Evolutionary conservation across 2,113 vertebrate species (phyloP).

Genomic region (Cranoglanis bouderius): DNA sequence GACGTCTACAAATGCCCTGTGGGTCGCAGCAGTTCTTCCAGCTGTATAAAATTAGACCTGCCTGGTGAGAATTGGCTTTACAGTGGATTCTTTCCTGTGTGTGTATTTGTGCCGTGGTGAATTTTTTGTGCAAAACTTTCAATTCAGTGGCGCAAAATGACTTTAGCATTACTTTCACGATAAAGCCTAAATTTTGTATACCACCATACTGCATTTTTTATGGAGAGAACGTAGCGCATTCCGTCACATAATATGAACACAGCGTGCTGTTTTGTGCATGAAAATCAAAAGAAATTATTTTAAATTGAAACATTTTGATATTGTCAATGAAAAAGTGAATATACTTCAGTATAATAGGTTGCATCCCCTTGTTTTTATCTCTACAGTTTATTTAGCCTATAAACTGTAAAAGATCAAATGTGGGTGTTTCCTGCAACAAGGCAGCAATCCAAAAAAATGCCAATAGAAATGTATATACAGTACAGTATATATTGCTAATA

Average conservation of each 20-base stretch:
- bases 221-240: not conserved
- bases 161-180: not conserved
- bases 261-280: not conserved
- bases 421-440: not conserved
- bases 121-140: not conserved
- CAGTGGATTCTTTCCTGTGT: slow-evolving; percentile 11
- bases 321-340: not conserved
- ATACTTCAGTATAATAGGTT: not conserved
- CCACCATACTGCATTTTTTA: not conserved
- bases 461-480: not conserved
- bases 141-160: not conserved
- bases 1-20: slow-evolving; percentile 96
- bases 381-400: not conserved
- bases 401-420: not conserved
- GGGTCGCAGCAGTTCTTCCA: slow-evolving; percentile 63
- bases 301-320: not conserved
- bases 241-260: not conserved
- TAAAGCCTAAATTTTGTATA: not conserved
- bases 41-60: slow-evolving; percentile 84
- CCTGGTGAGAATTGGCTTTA: slow-evolving; percentile 76
- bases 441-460: not conserved
- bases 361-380: not conserved
- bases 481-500: not conserved
- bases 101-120: slow-evolving; percentile 26
- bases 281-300: not conserved